A percentile compares a stretch with the other conserved stretches of the same genome.
phyloP scores from a whole-genome alignment of 2,113 vertebrate genomes.

The Sorex araneus region DNA sequence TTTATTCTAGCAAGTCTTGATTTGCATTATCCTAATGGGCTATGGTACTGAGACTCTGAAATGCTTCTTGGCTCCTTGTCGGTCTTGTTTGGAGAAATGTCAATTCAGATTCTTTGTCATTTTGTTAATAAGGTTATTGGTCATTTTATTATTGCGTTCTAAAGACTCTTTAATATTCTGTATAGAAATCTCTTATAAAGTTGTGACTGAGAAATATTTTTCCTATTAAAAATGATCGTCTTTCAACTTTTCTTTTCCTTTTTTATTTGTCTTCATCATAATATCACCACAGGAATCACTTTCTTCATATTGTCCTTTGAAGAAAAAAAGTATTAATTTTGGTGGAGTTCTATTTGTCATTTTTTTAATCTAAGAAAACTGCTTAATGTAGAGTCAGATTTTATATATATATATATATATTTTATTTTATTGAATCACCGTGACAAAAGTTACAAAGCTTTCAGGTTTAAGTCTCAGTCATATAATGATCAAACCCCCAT shows the following conservation, averaged over 20 bases:
- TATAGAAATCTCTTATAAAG: neutral
- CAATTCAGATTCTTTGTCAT: neutral
- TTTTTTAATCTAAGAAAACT: conserved; percentile 62
- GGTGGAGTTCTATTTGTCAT: neutral
- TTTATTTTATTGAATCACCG: no score
- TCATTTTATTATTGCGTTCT: conserved; percentile 39
- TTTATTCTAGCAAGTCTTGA: conserved; percentile 44
- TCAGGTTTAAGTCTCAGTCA: no score
- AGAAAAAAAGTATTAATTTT: conserved; percentile 29
- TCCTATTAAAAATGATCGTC: neutral
- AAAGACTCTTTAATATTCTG: conserved; percentile 46
- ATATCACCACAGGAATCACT: neutral
- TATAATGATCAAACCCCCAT: no score
- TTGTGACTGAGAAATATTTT: conserved; percentile 51
- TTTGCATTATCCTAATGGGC: neutral
- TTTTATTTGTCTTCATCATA: neutral
- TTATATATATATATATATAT: no score
- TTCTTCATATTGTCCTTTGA: conserved; percentile 60
- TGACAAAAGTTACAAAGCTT: no score
- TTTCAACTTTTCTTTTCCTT: conserved; percentile 6
- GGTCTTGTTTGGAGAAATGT: conserved; percentile 32
- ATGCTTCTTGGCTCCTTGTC: neutral
- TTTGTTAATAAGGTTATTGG: conserved; percentile 41
- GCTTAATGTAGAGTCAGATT: conserved; percentile 29
- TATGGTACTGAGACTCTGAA: neutral